Evolutionary conservation across 2,888 invertebrate genomes (phyloP), one percentile per base, ranked within the genome.

Genomic region (Neoitamus cyanurus): DNA sequence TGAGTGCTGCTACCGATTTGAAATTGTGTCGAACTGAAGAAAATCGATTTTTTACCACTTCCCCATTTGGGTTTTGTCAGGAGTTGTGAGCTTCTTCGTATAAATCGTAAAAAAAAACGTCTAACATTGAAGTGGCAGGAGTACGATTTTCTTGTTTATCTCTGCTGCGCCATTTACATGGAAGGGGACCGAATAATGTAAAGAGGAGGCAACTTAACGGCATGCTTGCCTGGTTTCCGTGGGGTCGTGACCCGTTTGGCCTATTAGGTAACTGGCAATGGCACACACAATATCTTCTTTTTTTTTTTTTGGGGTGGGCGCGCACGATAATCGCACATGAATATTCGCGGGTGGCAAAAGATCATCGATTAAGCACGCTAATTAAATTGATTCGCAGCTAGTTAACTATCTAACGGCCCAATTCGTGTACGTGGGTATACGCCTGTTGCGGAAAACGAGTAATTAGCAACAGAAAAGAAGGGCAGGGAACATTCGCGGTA

Each of bases 31-130:
- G 48, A 31, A n/a, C 15, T 25, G 31, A 48, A 28, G 78, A 42
- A 48, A 78, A 78, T 78, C 78, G 69, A 82, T 82, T 82, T 82
- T 82, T 37, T 25, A n/a, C 37, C 20, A 7, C 20, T 48, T 58
- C 25, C 31, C 68, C 75, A 25, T 78, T 25, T 46, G 7, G 78
- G 28, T 48, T 30, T 36, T 69, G 34, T 36, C 11, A 70, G 34
- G 13, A 70, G 5, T 28, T 70, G 31, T 34, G 13, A 11, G n/a
- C 31, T 70, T 13, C n/a, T 30, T 31, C 70, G 25, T 30, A 25
- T n/a, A 25, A 70, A 25, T 25, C 25, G 15, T 58, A 20, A 58
- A 58, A 34, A 34, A 7, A 58, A 15, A 25, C 6, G 58, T 15
- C 2, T 25, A 58, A 25, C 20, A 15, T 20, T 0, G 58, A 25